Conservation (phyloP, 2,113 vertebrate genomes). For the Cebidichthys violaceus region DNA sequence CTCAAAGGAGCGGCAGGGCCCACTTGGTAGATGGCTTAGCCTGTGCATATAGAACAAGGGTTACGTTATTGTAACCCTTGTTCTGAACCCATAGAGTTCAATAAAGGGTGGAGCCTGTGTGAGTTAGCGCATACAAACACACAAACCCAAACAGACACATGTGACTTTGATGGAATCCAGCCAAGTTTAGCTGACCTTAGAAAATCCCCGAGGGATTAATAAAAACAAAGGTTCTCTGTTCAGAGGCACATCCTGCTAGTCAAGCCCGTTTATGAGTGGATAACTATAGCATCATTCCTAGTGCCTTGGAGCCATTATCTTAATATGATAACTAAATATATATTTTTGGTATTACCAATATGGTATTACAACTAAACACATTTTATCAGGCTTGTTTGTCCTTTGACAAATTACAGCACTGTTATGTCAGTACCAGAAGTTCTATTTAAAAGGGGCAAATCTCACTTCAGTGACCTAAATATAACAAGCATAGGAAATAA, state of each 20-base stretch:
- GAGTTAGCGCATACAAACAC: conserved; percentile 41
- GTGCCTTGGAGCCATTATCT: conserved; percentile 47
- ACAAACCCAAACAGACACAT: conserved; percentile 59
- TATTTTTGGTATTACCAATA: conserved; percentile 25
- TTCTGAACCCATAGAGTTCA: too few relatives aligned
- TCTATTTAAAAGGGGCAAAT: conserved; percentile 20
- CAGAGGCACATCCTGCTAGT: conserved; percentile 60
- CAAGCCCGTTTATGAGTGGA: conserved; percentile 52
- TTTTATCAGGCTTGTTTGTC: conserved; percentile 21
- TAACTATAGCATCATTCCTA: conserved; percentile 55
- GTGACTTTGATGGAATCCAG: conserved; percentile 66
- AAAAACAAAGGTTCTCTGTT: conserved; percentile 72
- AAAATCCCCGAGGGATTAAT: conserved; percentile 72
- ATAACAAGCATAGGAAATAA: neutral
- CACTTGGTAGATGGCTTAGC: neutral
- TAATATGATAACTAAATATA: conserved; percentile 51
- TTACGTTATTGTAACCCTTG: neutral
- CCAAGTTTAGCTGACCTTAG: conserved; percentile 67
- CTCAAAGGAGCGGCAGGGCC: neutral
- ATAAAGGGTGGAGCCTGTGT: too few relatives aligned
- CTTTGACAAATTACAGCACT: conserved; percentile 37
- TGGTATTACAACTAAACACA: conserved; percentile 15
- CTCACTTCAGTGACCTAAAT: conserved; percentile 24
- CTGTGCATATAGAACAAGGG: neutral
- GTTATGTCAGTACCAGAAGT: conserved; percentile 37